These are phyloP conservation scores for Hycleus cichorii DNA, from an alignment of 1,140 invertebrate species.

Conservation along the genomic window DNA sequence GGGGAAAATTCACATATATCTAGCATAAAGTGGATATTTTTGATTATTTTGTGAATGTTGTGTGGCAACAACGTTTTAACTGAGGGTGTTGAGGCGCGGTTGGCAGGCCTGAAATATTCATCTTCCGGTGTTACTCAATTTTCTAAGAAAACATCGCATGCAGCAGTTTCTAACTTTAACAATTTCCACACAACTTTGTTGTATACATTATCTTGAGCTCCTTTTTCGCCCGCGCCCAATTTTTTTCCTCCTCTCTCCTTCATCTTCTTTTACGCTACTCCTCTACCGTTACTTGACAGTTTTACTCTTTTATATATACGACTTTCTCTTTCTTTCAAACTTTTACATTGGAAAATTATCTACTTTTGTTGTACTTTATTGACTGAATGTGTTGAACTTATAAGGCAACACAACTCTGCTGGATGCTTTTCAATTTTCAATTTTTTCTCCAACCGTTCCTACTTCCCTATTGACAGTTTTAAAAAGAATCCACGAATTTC, in stretches of 20 bases:
- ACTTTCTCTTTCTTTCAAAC: background rate
- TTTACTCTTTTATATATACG: too few species aligned
- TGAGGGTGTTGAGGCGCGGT: conserved; percentile 15
- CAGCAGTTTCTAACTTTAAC: conserved; percentile 31
- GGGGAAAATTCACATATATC: background rate
- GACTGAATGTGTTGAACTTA: too few species aligned
- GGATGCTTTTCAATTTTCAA: too few species aligned
- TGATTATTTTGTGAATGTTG: conserved; percentile 7
- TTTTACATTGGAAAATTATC: conserved; percentile 23
- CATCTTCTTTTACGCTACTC: background rate
- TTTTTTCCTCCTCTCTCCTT: background rate
- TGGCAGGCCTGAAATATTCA: conserved; percentile 27
- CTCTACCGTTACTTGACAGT: too few species aligned
- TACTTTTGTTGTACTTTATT: conserved; percentile 20
- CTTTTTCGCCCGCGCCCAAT: background rate
- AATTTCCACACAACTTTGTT: conserved; percentile 30
- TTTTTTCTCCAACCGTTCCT: too few species aligned
- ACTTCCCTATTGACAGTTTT: too few species aligned
- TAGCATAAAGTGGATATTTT: background rate
- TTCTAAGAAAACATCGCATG: conserved; percentile 31
- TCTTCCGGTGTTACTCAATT: conserved; percentile 30
- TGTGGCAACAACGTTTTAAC: conserved; percentile 17
- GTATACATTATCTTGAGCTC: conserved; percentile 27
- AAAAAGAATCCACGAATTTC: too few species aligned
- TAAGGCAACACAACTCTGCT: too few species aligned